Conservation (phyloP, 2,113 vertebrate species). For the Lagopus leucura region DNA sequence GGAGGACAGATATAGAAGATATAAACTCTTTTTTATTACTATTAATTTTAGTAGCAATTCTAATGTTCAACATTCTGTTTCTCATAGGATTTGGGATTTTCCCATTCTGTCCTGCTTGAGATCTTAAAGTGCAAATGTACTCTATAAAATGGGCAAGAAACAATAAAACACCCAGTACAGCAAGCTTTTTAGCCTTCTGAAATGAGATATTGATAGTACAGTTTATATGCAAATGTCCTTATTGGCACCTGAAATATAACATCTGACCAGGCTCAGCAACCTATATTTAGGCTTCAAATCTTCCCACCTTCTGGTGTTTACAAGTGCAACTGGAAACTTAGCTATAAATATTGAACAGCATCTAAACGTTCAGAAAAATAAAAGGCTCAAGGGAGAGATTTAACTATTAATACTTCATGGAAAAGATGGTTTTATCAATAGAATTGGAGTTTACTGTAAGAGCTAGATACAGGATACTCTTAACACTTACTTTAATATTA, state of each 20-base stretch:
- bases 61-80: not conserved
- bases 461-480: not conserved
- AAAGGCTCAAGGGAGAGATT: not conserved
- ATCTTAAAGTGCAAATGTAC: constrained; percentile 7
- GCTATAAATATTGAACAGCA: constrained; percentile 54
- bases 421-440: constrained; percentile 44
- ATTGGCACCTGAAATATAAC: constrained; percentile 60
- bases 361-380: constrained; percentile 46
- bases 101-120: not conserved
- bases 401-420: not conserved
- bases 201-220: constrained; percentile 62
- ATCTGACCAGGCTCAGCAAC: constrained; percentile 56
- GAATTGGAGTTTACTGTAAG: constrained; percentile 13
- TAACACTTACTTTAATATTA: not conserved
- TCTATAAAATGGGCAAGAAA: constrained; percentile 40
- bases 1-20: rapidly evolving
- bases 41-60: not conserved
- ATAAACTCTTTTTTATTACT: not conserved
- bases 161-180: not conserved
- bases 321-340: constrained; percentile 37
- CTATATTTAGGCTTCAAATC: constrained; percentile 68
- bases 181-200: constrained; percentile 25
- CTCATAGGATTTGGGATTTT: not conserved
- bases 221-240: constrained; percentile 64
- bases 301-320: constrained; percentile 69